These are phyloP conservation scores for Cheilinus undulatus DNA, from an alignment of 2,113 vertebrate genomes.

Conservation along the genomic window DNA sequence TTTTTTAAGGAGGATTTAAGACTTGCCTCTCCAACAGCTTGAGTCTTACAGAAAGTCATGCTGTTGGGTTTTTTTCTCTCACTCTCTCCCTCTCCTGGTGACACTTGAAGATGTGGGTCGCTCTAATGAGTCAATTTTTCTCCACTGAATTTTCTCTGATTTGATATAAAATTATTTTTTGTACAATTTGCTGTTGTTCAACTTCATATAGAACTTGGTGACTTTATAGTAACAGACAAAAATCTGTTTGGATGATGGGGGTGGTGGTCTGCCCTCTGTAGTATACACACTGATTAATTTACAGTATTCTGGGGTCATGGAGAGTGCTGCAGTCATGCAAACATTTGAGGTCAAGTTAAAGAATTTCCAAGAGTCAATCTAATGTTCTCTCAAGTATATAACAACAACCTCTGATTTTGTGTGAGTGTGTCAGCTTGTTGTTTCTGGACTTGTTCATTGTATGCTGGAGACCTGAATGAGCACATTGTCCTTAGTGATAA, in stretches of 20 bases:
- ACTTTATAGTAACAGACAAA: too few relatives aligned
- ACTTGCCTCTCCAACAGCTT: neutral
- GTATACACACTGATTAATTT: neutral
- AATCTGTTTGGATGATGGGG: too few relatives aligned
- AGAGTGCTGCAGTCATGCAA: too few relatives aligned
- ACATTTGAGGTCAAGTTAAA: neutral
- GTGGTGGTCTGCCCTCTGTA: too few relatives aligned
- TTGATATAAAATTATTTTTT: too few relatives aligned
- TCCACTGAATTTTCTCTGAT: too few relatives aligned
- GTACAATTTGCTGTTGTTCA: too few relatives aligned
- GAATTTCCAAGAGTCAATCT: neutral
- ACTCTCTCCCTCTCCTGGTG: neutral
- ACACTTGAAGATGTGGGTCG: neutral
- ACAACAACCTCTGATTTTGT: neutral
- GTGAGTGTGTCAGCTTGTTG: constrained; percentile 21
- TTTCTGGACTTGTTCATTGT: constrained; percentile 42
- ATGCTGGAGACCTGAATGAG: constrained; percentile 41
- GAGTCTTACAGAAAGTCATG: neutral
- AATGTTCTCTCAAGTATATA: neutral
- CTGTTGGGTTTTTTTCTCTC: neutral
- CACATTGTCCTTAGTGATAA: constrained; percentile 72
- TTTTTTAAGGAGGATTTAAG: neutral
- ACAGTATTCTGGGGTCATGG: too few relatives aligned
- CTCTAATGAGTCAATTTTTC: neutral
- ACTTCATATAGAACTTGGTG: too few relatives aligned